Base-by-base conservation (phyloP, 2,113 vertebrate genomes). In the Gasterosteus nipponicus region DNA sequence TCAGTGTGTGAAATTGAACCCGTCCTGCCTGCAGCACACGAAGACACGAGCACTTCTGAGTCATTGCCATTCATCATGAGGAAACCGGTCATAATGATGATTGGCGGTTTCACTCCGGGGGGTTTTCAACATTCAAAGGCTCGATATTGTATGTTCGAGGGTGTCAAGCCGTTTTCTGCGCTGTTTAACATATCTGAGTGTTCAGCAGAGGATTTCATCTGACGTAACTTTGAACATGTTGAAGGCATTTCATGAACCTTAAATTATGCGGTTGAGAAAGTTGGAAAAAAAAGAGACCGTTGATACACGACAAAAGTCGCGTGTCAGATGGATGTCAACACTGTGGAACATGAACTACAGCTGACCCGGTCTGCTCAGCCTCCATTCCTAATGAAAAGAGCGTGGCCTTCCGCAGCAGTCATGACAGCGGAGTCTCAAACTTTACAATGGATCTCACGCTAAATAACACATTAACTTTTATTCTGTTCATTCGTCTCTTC, bases 31-130 rank as follows among this genome's bases (percentile, higher is more conserved):
- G 65, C n/a, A 80, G 79, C 73, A 49, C 84, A 78, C 10, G 53
- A 42, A 76, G 41, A 77, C 57, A 60, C 78, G 65, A 69, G 81
- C 78, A 85, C 85, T 81, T 86, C 83, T 72, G 47, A 83, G 66
- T 42, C 59, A 9, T 73, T 26, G 9, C 66, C 70, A 78, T 81
- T 64, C 33, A 76, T 87, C 81, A 80, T 8, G 42, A 75, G 75
- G 59, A 79, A 85, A 82, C 44, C 1, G 41, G 42, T 67, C 83
- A 73, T 85, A 61, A 73, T 68, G 60, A 69, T 84, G 85, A 89
- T 54, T 78, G 80, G 81, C 59, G 54, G 75, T 76, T 83, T 68
- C 62, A 51, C 63, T 85, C 33, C 1, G 26, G 81, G 81, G 86
- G 80, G 41, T 58, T 85, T 86, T 75, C 65, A 39, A 62, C 33